Evolutionary conservation across 2,888 invertebrate species (phyloP), one percentile per base, ranked within the genome.

Genomic region (Eristalis intricaria): DNA sequence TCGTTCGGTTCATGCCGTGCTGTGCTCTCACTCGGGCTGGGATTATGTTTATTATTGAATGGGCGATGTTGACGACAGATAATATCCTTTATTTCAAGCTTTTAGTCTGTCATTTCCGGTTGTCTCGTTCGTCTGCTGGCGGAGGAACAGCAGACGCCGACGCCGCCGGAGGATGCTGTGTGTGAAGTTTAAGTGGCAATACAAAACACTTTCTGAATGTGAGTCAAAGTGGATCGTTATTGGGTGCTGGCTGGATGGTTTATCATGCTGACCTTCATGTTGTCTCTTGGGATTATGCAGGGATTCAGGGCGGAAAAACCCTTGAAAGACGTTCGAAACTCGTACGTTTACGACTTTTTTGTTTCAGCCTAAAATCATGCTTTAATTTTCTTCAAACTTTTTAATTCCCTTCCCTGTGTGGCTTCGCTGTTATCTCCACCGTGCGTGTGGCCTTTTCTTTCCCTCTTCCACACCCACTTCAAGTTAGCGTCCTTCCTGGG

Each of bases 51-150:
- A 84, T 79, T 84, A 84, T 84, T 84, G 87, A 87, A 84, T 84
- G 87, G 79, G 58, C 50, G 87, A 87, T 87, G 87, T 87, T 87
- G 84, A 84, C 87, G 87, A 87, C 87, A 84, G 84, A 87, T 84
- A 87, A 84, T 87, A 87, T 87, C 87, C 84, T 87, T 87, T 84
- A 87, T 87, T 87, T 87, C 78, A 83, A 84, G 84, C 84, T 84
- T 76, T 84, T 79, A 84, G 73, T 63, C 79, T 76, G 79, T 84
- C 87, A 87, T 83, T 83, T 83, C 75, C 64, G 74, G 5, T 74
- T 8, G 1, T 38, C 61, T n/a, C 43, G 2, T 0, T 29, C 43
- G 43, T 29, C 8, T 70, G 15, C 7, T 32, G 32, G 32, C 40
- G 61, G 56, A n/a, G 60, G 22, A 70, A 40, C 26, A 29, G 43